Percentiles rank a stretch among this genome's conserved stretches.
These are phyloP conservation scores for Ectemnius continuus DNA, from an alignment of 2,888 invertebrate species.

Conservation along the genomic window DNA sequence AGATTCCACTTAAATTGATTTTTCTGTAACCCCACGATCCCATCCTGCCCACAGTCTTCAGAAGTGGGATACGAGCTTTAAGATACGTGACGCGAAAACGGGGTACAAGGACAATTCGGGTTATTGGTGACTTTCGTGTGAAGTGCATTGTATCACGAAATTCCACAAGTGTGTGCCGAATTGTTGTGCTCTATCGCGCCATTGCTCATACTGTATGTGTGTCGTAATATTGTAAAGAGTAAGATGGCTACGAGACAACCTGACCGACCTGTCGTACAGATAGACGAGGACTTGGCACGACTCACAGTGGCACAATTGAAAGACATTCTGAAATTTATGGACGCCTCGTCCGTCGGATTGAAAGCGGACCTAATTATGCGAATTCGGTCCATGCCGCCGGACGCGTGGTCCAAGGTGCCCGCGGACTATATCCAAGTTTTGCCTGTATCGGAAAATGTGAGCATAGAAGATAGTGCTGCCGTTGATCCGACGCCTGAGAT, in stretches of 20 bases:
- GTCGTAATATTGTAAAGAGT: not conserved
- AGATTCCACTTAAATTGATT: no score
- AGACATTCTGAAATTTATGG: not conserved
- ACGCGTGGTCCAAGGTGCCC: no score
- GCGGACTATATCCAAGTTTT: no score
- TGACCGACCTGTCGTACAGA: not conserved
- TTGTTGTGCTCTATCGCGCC: not conserved
- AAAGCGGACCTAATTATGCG: not conserved
- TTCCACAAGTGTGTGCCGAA: not conserved
- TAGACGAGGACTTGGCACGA: not conserved
- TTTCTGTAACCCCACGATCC: no score
- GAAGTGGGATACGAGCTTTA: not conserved
- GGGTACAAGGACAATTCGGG: no score
- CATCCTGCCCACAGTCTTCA: not conserved
- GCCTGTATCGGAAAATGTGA: no score
- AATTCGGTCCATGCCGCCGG: constrained; percentile 9
- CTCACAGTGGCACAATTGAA: not conserved
- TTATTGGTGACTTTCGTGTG: no score
- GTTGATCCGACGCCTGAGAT: no score
- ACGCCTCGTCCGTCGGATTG: not conserved
- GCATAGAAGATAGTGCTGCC: no score
- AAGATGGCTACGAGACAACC: no score
- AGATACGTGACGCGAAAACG: not conserved
- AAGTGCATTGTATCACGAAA: not conserved
- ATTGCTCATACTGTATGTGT: not conserved